Conservation (phyloP, 2,888 invertebrate species). For the Ischnus inquisitorius region DNA sequence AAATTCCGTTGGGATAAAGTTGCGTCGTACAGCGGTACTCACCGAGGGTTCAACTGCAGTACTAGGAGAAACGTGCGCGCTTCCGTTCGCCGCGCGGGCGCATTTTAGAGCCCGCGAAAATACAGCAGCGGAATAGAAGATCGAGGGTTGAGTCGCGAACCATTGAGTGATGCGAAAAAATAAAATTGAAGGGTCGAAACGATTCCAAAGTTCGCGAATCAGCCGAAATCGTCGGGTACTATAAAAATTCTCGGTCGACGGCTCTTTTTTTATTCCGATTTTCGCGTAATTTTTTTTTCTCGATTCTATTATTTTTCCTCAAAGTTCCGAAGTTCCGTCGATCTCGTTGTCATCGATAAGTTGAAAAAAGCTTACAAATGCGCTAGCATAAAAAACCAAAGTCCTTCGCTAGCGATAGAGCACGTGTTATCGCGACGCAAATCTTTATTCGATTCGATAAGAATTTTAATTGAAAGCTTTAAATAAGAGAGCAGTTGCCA, state of each 20-base stretch:
- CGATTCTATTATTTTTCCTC: not conserved
- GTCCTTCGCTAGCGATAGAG: not conserved
- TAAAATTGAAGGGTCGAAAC: constrained; percentile 51
- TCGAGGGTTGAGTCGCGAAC: not conserved
- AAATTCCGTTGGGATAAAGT: constrained; percentile 63
- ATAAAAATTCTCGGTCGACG: constrained; percentile 72
- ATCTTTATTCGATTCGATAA: constrained; percentile 12
- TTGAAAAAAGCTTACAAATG: constrained; percentile 11
- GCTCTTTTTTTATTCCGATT: constrained; percentile 51
- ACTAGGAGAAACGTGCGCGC: constrained; percentile 9
- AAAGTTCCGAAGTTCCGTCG: not conserved
- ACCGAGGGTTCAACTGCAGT: constrained; percentile 20
- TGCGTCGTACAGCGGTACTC: constrained; percentile 51
- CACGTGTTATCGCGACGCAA: not conserved
- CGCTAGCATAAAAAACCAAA: not conserved
- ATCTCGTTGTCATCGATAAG: constrained; percentile 11
- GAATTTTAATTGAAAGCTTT: not conserved
- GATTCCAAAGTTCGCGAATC: constrained; percentile 70
- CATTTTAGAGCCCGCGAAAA: constrained; percentile 43
- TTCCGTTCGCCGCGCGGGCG: constrained; percentile 16
- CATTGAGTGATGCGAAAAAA: constrained; percentile 30
- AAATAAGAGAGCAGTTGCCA: not conserved
- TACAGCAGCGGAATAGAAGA: constrained; percentile 14
- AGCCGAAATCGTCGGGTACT: constrained; percentile 57
- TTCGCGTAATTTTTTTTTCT: constrained; percentile 21